Percentiles rank a stretch among this genome's conserved stretches.
These are phyloP conservation scores for Pseudoips prasinana DNA, from an alignment of 2,888 invertebrate species.

Conservation along the genomic window DNA sequence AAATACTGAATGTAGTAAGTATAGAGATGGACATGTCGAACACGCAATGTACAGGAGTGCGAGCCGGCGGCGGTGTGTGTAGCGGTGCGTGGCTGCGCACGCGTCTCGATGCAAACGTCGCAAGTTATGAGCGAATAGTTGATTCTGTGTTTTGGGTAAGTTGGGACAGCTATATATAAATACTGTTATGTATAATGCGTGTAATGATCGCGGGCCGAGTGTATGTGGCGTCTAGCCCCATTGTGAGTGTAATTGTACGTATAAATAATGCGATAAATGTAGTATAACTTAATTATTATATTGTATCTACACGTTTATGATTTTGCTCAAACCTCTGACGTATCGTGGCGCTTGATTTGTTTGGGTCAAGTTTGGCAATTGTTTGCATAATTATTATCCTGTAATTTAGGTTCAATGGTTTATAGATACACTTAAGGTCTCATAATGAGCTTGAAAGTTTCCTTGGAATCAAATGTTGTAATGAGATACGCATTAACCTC, in stretches of 20 bases:
- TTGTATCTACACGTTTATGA: not conserved
- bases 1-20: conserved; percentile 14
- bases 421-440: conserved; percentile 1
- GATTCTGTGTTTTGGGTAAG: conserved; percentile 73
- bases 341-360: too few relatives aligned
- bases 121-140: conserved; percentile 57
- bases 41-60: conserved; percentile 24
- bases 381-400: conserved; percentile 10
- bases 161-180: conserved; percentile 70
- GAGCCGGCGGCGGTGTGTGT: too few relatives aligned
- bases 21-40: conserved; percentile 18
- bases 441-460: conserved; percentile 1
- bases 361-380: too few relatives aligned
- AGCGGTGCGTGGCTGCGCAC: too few relatives aligned
- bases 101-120: conserved; percentile 36
- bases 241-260: conserved; percentile 35
- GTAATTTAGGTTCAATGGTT: conserved; percentile 8
- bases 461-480: not conserved
- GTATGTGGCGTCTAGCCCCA: conserved; percentile 9
- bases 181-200: conserved; percentile 52
- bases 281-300: too few relatives aligned
- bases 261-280: conserved; percentile 39
- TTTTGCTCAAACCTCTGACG: not conserved
- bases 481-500: not conserved
- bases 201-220: conserved; percentile 55